Conservation (phyloP, 2,888 invertebrate species). For the Uloborus plumipes region DNA sequence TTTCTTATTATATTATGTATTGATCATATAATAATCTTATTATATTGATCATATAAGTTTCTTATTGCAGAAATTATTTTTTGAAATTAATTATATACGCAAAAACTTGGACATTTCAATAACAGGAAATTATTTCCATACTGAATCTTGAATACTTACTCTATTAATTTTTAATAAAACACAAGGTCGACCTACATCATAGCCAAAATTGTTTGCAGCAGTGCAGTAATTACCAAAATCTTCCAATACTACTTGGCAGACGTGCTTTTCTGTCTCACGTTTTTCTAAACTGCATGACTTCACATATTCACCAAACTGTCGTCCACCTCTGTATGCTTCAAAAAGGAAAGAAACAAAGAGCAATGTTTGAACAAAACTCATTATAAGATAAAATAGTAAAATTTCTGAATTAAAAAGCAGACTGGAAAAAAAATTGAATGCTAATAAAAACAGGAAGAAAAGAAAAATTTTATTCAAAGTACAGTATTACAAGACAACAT, state of each 20-base stretch:
- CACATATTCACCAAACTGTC: slow-evolving; percentile 59
- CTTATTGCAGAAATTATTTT: not conserved
- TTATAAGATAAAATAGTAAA: not conserved
- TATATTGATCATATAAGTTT: too few species aligned
- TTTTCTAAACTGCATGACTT: slow-evolving; percentile 30
- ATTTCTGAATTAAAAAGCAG: not conserved
- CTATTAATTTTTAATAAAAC: slow-evolving; percentile 97
- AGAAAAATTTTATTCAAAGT: too few species aligned
- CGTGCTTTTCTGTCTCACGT: slow-evolving; percentile 29
- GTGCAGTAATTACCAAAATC: slow-evolving; percentile 71
- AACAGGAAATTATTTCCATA: not conserved
- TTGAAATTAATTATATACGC: not conserved
- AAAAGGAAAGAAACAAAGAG: too few species aligned
- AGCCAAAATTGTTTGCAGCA: slow-evolving; percentile 85
- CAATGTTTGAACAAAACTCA: not conserved
- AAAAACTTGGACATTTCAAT: not conserved
- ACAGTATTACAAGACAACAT: too few species aligned
- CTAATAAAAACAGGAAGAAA: not conserved
- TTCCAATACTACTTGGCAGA: slow-evolving; percentile 60
- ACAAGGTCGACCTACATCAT: slow-evolving; percentile 87
- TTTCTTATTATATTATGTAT: too few species aligned
- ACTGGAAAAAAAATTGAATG: not conserved
- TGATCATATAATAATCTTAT: too few species aligned
- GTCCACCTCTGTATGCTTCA: slow-evolving; percentile 47
- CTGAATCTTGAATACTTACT: slow-evolving; percentile 74